Conservation (phyloP, 92 coral and sea anemone species). For the Virgularia gustaviana region DNA sequence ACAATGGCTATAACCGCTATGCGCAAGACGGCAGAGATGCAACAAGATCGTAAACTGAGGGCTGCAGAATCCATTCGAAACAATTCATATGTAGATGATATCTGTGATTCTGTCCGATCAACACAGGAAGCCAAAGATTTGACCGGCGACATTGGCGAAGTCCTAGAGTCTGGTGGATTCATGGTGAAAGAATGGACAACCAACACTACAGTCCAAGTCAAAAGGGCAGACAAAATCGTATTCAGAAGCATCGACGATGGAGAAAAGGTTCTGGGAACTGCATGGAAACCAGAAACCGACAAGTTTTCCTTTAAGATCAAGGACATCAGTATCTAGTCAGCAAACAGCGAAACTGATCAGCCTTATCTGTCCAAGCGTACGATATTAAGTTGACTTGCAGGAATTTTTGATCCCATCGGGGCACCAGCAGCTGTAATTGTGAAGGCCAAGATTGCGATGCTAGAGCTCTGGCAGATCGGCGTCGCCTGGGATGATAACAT, state of each 20-base stretch:
- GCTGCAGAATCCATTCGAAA: slow-evolving; percentile 1
- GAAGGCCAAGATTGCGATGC: slow-evolving; percentile 50
- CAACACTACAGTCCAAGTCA: background rate
- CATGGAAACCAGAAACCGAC: slow-evolving; percentile 40
- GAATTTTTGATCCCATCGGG: slow-evolving; percentile 56
- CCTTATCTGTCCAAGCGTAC: slow-evolving; percentile 12
- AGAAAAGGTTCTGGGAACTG: slow-evolving; percentile 37
- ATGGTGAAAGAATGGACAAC: slow-evolving; percentile 5
- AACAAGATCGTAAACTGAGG: background rate
- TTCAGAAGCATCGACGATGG: background rate
- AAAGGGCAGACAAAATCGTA: slow-evolving; percentile 16
- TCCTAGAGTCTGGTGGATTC: slow-evolving; percentile 10
- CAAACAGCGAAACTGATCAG: background rate
- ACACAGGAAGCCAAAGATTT: background rate
- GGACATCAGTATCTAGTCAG: background rate
- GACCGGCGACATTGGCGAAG: slow-evolving; percentile 3
- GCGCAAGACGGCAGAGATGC: slow-evolving; percentile 2
- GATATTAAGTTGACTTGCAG: slow-evolving; percentile 53
- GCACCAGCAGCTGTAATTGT: slow-evolving; percentile 40
- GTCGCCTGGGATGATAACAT: slow-evolving; percentile 20
- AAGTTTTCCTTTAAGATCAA: slow-evolving; percentile 36
- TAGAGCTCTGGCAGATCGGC: slow-evolving; percentile 42
- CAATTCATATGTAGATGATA: slow-evolving; percentile 2
- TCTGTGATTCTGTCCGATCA: slow-evolving; percentile 4
- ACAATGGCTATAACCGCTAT: background rate